Evolutionary conservation across 2,888 invertebrate species (phyloP), one percentile per base, ranked within the genome.

Genomic region (Dynastes maya): DNA sequence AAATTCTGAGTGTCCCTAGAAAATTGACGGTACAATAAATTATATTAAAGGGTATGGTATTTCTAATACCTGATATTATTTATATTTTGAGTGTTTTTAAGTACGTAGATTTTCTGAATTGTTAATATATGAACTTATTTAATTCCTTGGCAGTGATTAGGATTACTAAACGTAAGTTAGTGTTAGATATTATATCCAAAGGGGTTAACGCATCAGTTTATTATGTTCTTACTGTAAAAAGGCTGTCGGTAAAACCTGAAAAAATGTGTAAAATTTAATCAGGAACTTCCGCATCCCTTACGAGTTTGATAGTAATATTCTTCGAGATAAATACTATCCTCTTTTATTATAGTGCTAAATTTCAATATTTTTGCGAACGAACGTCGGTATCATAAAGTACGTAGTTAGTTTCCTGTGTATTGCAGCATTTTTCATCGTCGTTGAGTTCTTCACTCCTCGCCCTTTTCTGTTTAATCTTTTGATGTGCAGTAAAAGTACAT

Each of bases 401-500:
- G 40, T 37, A 65, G 40, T 65, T 65, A 65, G 65, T 65, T 65
- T 65, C 6, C 65, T 11, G 40, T 45, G 65, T 65, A 65, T 65
- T 65, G 65, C 65, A 65, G 45, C 65, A 65, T 65, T 65, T 65
- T 65, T 65, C 65, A 65, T 65, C 65, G 65, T 65, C 5, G 65
- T 45, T 45, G 65, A 65, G 65, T 65, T 65, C 65, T 22, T 65
- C 22, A 65, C 40, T 65, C 40, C 45, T 32, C n/a, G 65, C 45
- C 16, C 40, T 65, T 40, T 65, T 65, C 45, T 65, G 45, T 16
- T 40, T 65, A 65, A 45, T 65, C 16, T 65, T 65, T 65, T 49
- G 65, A 65, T 65, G 45, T 45, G 40, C 40, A 13, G 65, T 45
- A 65, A 65, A 65, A 40, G 16, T 55, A 55, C 55, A 65, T 45